Evolutionary conservation across 35 echinoderm and acorn worm species (phyloP).

Genomic region (Acanthaster planci): DNA sequence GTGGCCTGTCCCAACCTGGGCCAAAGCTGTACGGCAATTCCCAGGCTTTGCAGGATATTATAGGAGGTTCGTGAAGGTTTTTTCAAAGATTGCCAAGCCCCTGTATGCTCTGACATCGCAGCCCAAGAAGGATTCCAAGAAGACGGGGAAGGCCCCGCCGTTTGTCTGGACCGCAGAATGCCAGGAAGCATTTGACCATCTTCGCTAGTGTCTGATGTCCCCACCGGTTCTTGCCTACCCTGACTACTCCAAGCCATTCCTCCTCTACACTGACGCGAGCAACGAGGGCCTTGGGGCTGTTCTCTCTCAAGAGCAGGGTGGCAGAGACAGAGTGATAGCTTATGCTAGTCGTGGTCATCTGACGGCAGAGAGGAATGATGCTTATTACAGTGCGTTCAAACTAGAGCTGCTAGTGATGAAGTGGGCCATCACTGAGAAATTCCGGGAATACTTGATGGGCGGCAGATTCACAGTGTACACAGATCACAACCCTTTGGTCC

Average conservation of each 20-base stretch:
- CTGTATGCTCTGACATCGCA: constrained; percentile 44
- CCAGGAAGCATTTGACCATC: constrained; percentile 35
- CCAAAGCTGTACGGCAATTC: constrained; percentile 49
- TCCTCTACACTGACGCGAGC: constrained; percentile 69
- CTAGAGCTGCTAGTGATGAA: constrained; percentile 61
- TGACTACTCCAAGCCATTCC: constrained; percentile 46
- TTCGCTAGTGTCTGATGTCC: constrained; percentile 2
- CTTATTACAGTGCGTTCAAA: constrained; percentile 70
- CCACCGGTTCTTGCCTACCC: constrained; percentile 40
- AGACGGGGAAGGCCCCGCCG: background rate
- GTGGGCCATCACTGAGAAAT: constrained; percentile 80
- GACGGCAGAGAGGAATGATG: constrained; percentile 49
- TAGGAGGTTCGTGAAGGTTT: constrained; percentile 54
- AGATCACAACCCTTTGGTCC: constrained; percentile 65
- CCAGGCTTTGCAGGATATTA: constrained; percentile 73
- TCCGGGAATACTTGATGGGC: constrained; percentile 51
- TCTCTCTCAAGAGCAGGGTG: constrained; percentile 46
- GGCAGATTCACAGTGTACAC: constrained; percentile 46
- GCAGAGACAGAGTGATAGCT: constrained; percentile 43
- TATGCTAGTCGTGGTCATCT: constrained; percentile 63
- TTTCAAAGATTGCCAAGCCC: constrained; percentile 53
- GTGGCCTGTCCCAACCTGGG: constrained; percentile 36
- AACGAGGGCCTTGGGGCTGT: constrained; percentile 58
- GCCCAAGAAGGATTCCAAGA: background rate
- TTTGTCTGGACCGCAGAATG: constrained; percentile 23